Evolutionary conservation across 2,797 vertebrate genomes (phyloP), one percentile per base, ranked within the genome.

Genomic region (Cynopterus sphinx): DNA sequence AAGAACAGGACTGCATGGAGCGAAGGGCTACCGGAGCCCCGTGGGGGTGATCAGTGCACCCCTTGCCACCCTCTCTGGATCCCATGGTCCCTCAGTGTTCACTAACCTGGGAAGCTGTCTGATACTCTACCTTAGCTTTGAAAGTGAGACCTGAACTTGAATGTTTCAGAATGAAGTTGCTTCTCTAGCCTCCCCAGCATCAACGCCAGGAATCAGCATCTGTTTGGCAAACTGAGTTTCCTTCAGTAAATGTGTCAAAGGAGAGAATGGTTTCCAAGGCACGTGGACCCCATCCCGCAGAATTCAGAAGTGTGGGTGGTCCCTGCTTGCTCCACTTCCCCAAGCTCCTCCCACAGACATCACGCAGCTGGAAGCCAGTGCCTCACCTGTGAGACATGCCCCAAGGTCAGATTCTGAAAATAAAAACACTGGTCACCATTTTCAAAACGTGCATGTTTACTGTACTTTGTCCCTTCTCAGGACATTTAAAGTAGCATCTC

Each of bases 201-300:
- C 26, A n/a, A 5, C 1, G 13, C 19, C n/a, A 43, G 77, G 36
- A 77, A 0, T 26, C 16, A 15, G 21, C 33, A 16, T 57, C 49
- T 49, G 39, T 39, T 74, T 26, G 10, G 53, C 26, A 41, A 63
- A 63, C 31, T 1, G 53, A 17, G 46, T n/a, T 65, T 55, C 39
- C 9, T 39, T 31, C 46, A 17, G 26, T 36, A 57, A 24, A 43
- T 49, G 12, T 59, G n/a, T 41, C 22, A 10, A 16, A 55, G 4
- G 39, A 36, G 31, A 46, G 51, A 22, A 73, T 6, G 6, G 59
- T 51, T 28, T 74, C 39, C 11, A 46, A 46, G 82, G 73, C 13
- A 5, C 0, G 0, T 10, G 16, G 46, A 63, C 46, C 24, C n/a
- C 28, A 3, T 17, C 77, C 17, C 0, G 0, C 36, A 46, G 81